These are phyloP conservation scores for Vollenhovia emeryi DNA, from an alignment of 1,140 invertebrate genomes.

Conservation along the genomic window DNA sequence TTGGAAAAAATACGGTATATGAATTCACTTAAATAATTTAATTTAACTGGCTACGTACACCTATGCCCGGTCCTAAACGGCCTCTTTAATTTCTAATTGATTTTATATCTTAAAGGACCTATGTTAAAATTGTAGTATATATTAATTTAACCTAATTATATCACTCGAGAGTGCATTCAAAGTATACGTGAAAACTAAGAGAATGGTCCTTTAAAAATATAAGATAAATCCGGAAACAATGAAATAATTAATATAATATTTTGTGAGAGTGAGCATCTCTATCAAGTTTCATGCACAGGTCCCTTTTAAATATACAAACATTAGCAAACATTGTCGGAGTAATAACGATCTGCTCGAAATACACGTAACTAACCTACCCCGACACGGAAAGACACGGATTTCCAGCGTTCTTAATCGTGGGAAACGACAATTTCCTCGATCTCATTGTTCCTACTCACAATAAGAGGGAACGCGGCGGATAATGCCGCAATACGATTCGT, in stretches of 20 bases:
- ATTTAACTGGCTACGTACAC: too few species aligned
- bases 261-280: not conserved
- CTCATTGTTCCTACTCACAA: constrained; percentile 53
- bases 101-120: too few species aligned
- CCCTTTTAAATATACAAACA: not conserved
- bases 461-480: constrained; percentile 32
- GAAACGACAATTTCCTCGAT: constrained; percentile 57
- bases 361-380: not conserved
- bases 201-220: not conserved
- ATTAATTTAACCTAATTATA: not conserved
- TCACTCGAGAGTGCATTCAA: not conserved
- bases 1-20: too few species aligned
- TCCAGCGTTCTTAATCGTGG: constrained; percentile 47
- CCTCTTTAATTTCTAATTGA: too few species aligned
- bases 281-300: not conserved
- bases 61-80: too few species aligned
- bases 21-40: too few species aligned
- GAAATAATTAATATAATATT: not conserved
- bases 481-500: constrained; percentile 54
- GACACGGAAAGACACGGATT: constrained; percentile 3
- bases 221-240: not conserved
- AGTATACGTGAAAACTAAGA: too few species aligned
- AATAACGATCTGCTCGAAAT: not conserved
- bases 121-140: too few species aligned
- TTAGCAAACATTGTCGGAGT: not conserved